Evolutionary conservation across 1,140 invertebrate species (phyloP), one percentile per base, ranked within the genome.

Genomic region (Caenorhabditis tropicalis): DNA sequence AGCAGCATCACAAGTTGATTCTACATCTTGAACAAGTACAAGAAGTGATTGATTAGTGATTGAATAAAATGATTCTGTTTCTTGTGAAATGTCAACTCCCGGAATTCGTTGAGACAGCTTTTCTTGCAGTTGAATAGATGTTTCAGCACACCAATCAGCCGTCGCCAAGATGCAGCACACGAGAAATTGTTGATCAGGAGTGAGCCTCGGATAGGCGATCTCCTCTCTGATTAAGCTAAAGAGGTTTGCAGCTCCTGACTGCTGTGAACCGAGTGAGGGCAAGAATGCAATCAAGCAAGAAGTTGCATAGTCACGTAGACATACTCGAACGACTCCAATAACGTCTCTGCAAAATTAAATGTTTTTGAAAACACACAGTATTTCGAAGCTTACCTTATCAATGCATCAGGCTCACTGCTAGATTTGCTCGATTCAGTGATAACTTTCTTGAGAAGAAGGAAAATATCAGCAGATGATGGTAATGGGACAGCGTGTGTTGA

Each of bases 61-160:
- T 33, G 79, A 87, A 92, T 98, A 95, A 92, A 98, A 99, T 79
- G 96, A 94, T 90, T 98, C 96, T 91, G 96, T 96, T 91, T 99
- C 97, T 85, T 95, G 94, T 0, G 94, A 94, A 70, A 99, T 94
- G 92, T 96, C 95, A 81, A 98, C 95, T 91, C 96, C 95, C 60
- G 94, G 94, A 0, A 94, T 48, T 21, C 36, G 82, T n/a, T 99
- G 96, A 90, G 95, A 95, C 0, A 99, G 92, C 92, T 99, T 99
- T 88, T 97, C 96, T 91, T 98, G 95, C 15, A 99, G 92, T 89
- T 99, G 97, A 86, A 97, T 94, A 0, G 96, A 98, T 0, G 97
- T 99, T 92, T 99, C 98, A 81, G 98, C 93, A 91, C 97, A 99
- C 93, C 99, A 99, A 92, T 99, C 98, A 0, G 97, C 95, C 0